Evolutionary conservation across 2,888 invertebrate genomes (phyloP), one percentile per base, ranked within the genome.

Genomic region (Tenthredo notha): DNA sequence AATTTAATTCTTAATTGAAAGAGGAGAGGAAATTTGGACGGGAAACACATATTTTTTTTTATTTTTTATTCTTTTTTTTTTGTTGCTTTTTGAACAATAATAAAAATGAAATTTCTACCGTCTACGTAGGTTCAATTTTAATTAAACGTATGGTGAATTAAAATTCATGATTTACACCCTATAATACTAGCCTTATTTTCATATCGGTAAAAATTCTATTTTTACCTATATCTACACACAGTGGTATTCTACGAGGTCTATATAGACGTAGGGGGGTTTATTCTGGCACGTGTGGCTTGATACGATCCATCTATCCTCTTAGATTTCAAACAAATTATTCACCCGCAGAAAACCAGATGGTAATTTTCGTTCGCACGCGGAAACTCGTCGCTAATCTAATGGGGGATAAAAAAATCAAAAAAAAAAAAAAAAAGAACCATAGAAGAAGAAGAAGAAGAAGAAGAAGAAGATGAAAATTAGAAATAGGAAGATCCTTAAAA

Each of bases 241-340:
- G n/a, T n/a, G 58, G 21, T 58, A 58, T 58, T 58, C 58, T 58
- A 6, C 21, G n/a, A 54, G 54, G n/a, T 18, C 6, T 54, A n/a
- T 10, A 43, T 37, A 7, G 43, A 43, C 10, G 43, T 12, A 43
- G 10, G 12, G 12, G 43, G 21, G 61, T 61, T 61, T 61, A 25
- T 25, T 61, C 61, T 25, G 25, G 25, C 25, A 25, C 12, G 61
- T 61, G 61, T 61, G 61, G 61, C 61, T 61, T 12, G 61, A 61
- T 61, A 61, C 61, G 25, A 61, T 25, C 61, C 61, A 61, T 61
- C 25, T 25, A 61, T 61, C 61, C 61, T 61, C 61, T 61, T 61
- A 61, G 12, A 61, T 61, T 61, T 61, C 61, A 61, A 61, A 61
- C 61, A 61, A 61, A 61, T 61, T 61, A 61, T 61, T 25, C 25